phyloP scores from a whole-genome alignment of 1,140 invertebrate species.

The Hylaeus volcanicus region DNA sequence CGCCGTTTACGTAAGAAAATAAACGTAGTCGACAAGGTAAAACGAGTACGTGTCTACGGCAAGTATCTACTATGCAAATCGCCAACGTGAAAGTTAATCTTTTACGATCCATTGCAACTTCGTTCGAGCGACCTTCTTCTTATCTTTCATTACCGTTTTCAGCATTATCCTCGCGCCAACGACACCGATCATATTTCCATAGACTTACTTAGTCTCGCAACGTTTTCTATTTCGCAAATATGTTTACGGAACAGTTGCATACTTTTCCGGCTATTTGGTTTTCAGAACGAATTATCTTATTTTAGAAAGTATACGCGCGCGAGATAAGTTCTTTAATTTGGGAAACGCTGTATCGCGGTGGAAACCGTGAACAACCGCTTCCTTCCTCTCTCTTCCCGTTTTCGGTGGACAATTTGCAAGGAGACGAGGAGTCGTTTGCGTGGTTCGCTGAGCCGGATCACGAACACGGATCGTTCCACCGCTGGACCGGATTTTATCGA shows the following conservation, averaged over 20 bases:
- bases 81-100: constrained; percentile 47
- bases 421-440: background rate
- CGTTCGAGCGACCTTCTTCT: constrained; percentile 10
- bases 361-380: background rate
- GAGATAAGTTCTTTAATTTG: too few species aligned
- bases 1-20: background rate
- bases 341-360: too few species aligned
- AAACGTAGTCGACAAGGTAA: background rate
- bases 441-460: background rate
- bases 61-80: constrained; percentile 40
- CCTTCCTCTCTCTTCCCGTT: background rate
- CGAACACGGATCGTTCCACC: background rate
- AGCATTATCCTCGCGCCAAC: constrained; percentile 10
- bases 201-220: too few species aligned
- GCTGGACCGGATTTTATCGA: background rate
- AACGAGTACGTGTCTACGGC: background rate
- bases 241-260: too few species aligned
- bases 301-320: too few species aligned
- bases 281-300: too few species aligned
- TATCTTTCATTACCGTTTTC: constrained; percentile 33
- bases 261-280: too few species aligned
- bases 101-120: constrained; percentile 35
- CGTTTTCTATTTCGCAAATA: too few species aligned
- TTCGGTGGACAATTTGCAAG: background rate
- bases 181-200: constrained; percentile 13